Evolutionary conservation across 2,797 vertebrate species (phyloP).

Genomic region (Peromyscus attwateri): DNA sequence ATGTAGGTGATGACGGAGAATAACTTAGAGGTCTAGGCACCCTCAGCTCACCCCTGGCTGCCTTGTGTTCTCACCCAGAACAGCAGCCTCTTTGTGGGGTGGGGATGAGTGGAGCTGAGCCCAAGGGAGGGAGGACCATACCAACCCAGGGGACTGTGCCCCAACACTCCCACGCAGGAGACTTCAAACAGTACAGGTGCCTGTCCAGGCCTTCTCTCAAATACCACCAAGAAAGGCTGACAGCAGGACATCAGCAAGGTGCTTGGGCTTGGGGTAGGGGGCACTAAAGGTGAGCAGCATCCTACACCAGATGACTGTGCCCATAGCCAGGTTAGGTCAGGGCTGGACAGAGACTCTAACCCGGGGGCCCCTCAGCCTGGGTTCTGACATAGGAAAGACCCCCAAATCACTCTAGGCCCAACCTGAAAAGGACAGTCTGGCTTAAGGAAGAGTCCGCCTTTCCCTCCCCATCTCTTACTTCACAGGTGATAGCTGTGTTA

Average conservation of each 20-base stretch:
- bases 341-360: background rate
- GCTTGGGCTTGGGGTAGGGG: background rate
- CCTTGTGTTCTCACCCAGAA: background rate
- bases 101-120: background rate
- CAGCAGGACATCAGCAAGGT: accelerated
- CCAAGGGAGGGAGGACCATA: too few species aligned
- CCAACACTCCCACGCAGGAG: background rate
- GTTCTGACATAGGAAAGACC: background rate
- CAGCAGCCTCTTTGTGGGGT: background rate
- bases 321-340: background rate
- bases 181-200: background rate
- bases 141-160: background rate
- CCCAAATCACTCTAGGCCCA: background rate
- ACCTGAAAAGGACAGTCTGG: background rate
- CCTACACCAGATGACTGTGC: background rate
- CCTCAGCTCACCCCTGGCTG: background rate
- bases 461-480: accelerated
- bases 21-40: too few species aligned
- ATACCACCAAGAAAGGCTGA: accelerated
- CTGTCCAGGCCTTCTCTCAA: slow-evolving; percentile 44
- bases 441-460: background rate
- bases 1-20: too few species aligned
- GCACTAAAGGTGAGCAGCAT: background rate
- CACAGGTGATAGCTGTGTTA: background rate
- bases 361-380: accelerated